Base-by-base conservation (phyloP, 2,888 invertebrate genomes). In the Homarus gammarus region DNA sequence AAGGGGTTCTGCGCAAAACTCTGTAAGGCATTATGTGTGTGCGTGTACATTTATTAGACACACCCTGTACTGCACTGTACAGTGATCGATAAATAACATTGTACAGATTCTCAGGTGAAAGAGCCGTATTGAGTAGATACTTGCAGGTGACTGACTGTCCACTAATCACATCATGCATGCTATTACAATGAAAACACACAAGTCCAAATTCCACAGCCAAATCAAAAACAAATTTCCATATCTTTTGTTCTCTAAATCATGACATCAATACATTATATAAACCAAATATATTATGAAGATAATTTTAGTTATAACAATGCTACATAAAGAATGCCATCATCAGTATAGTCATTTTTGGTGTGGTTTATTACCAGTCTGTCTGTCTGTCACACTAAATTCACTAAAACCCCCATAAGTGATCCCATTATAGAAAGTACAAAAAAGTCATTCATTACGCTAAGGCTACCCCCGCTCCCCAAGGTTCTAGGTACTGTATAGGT, bases 351-450 rank as follows among this genome's bases (percentile, higher is more conserved):
- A 56, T 64, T 64, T 27, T 64, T 6, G 22, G 44, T 22, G 6
- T 64, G 27, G 64, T 64, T 64, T 27, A 64, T 64, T 64, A 64
- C 64, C 15, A 22, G 56, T 64, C 27, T 64, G 64, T 64, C n/a
- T n/a, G n/a, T n/a, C n/a, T n/a, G n/a, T n/a, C n/a, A n/a, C 64
- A 64, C 64, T 64, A 64, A 22, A 27, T 64, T 64, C 31, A 27
- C 64, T 64, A 64, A 64, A 44, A 27, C 27, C 64, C 64, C 56
- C 31, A 5, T 56, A 56, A 56, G 56, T 56, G 22, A 56, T 18
- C 61, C 81, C 81, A 61, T 82, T 82, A 82, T 82, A 61, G 82
- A 82, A 82, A 82, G 82, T 82, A 82, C 82, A 82, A 82, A 82
- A 82, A 68, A 64, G 31, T 78, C 82, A 38, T 44, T 82, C 64